Conservation (phyloP, 2,113 vertebrate genomes). For the Takifugu flavidus region DNA sequence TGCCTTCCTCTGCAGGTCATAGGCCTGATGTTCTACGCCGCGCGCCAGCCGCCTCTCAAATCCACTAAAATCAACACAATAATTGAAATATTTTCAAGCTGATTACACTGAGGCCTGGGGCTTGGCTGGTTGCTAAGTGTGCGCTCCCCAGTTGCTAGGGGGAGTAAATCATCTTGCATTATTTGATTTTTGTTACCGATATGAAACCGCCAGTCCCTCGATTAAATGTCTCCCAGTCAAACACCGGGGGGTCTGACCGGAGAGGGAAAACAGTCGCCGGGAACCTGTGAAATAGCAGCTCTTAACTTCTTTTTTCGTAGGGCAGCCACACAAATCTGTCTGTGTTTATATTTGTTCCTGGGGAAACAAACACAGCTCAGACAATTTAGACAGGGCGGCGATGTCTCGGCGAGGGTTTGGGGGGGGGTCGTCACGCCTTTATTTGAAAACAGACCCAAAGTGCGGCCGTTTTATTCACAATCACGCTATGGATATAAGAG, state of each 20-base stretch:
- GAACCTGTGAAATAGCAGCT: slow-evolving; percentile 99
- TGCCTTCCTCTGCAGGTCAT: slow-evolving; percentile 99
- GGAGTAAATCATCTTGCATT: slow-evolving; percentile 99
- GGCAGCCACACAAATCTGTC: slow-evolving; percentile 82
- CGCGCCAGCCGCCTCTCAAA: slow-evolving; percentile 98
- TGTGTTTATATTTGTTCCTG: slow-evolving; percentile 82
- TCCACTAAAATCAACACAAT: slow-evolving; percentile 99
- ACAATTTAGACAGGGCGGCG: too few relatives aligned
- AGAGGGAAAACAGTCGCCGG: slow-evolving; percentile 80
- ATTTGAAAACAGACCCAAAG: too few relatives aligned
- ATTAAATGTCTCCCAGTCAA: slow-evolving; percentile 99
- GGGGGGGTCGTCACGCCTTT: too few relatives aligned
- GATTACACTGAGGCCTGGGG: slow-evolving; percentile 98
- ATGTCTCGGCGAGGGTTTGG: too few relatives aligned
- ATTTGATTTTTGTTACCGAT: slow-evolving; percentile 99
- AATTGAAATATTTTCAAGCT: slow-evolving; percentile 99
- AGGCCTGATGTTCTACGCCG: slow-evolving; percentile 93
- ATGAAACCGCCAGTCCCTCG: slow-evolving; percentile 99
- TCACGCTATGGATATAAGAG: too few relatives aligned
- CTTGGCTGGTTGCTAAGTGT: slow-evolving; percentile 99
- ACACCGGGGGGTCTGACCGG: slow-evolving; percentile 95
- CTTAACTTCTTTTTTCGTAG: slow-evolving; percentile 65
- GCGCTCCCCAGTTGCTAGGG: slow-evolving; percentile 99
- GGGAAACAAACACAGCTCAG: slow-evolving; percentile 86
- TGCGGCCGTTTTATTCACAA: too few relatives aligned